Percentiles rank a stretch among this genome's conserved stretches.
These are phyloP conservation scores for Corydoras sp. DNA, from an alignment of 2,113 vertebrate genomes.

Conservation along the genomic window DNA sequence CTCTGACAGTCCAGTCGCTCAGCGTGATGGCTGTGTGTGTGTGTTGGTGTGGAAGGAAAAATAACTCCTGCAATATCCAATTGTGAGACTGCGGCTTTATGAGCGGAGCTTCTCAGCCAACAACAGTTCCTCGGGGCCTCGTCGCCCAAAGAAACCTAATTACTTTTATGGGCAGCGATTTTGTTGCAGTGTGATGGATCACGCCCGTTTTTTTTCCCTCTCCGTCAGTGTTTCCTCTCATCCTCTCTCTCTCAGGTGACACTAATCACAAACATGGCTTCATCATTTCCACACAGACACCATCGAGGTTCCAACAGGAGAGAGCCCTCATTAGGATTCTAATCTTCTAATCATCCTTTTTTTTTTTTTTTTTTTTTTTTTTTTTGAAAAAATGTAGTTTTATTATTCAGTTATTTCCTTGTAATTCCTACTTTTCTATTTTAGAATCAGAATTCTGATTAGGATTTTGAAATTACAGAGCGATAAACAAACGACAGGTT, in stretches of 20 bases:
- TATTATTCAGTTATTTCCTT: no score
- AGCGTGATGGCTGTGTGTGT: conserved; percentile 5
- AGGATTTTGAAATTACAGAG: no score
- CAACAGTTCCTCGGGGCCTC: conserved; percentile 66
- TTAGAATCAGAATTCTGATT: no score
- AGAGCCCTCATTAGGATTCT: neutral
- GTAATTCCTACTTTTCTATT: no score
- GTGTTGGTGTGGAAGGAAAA: conserved; percentile 43
- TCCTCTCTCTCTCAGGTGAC: conserved; percentile 25
- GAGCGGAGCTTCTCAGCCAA: conserved; percentile 64
- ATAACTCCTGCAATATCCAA: conserved; percentile 61
- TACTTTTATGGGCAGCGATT: conserved; percentile 60
- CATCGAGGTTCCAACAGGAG: neutral
- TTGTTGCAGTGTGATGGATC: conserved; percentile 67
- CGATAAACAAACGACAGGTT: no score
- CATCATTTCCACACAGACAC: neutral
- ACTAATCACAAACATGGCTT: conserved; percentile 12
- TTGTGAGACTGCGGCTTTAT: conserved; percentile 67
- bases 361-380: no score
- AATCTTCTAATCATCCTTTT: no score
- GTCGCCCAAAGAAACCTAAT: conserved; percentile 67
- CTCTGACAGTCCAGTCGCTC: conserved; percentile 21
- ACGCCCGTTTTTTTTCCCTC: conserved; percentile 40
- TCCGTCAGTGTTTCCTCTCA: conserved; percentile 22
- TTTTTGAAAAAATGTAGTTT: no score